A percentile compares a stretch with the other conserved stretches of the same genome.
Conservation (phyloP, 2,113 vertebrate genomes). For the Silurus asotus region DNA sequence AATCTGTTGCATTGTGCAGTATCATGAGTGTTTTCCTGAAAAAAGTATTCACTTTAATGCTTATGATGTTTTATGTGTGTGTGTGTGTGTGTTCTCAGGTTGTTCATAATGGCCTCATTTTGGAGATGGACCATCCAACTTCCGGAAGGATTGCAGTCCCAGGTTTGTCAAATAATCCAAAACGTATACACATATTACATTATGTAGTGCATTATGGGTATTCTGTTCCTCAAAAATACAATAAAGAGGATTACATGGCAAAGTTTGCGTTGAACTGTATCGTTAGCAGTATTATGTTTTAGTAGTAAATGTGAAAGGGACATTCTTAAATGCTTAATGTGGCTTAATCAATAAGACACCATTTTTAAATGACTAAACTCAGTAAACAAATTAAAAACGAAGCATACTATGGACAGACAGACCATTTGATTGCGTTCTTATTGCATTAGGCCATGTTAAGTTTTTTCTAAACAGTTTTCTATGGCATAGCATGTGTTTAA, state of each 20-base stretch:
- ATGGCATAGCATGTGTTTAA: too few species aligned
- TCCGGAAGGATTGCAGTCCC: slow-evolving; percentile 83
- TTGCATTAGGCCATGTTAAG: too few species aligned
- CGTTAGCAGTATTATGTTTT: background rate
- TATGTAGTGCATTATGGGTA: background rate
- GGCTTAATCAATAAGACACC: too few species aligned
- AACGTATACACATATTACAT: background rate
- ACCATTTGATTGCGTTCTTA: too few species aligned
- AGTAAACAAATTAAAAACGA: too few species aligned
- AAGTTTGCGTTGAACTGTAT: background rate
- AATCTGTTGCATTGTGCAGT: background rate
- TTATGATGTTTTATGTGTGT: slow-evolving; percentile 7
- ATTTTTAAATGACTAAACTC: too few species aligned
- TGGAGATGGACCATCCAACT: slow-evolving; percentile 88
- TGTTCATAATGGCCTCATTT: slow-evolving; percentile 84
- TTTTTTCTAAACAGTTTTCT: too few species aligned
- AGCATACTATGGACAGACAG: too few species aligned
- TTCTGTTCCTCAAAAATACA: background rate
- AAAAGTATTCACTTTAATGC: background rate
- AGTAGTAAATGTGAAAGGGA: background rate
- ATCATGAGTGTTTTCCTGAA: background rate
- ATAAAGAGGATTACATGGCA: background rate
- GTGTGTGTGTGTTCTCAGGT: slow-evolving; percentile 74
- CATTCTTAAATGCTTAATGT: too few species aligned
- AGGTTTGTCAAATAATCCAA: slow-evolving; percentile 70